phyloP scores from a whole-genome alignment of 2,888 invertebrate genomes.

The Lordiphosa fenestrarum region DNA sequence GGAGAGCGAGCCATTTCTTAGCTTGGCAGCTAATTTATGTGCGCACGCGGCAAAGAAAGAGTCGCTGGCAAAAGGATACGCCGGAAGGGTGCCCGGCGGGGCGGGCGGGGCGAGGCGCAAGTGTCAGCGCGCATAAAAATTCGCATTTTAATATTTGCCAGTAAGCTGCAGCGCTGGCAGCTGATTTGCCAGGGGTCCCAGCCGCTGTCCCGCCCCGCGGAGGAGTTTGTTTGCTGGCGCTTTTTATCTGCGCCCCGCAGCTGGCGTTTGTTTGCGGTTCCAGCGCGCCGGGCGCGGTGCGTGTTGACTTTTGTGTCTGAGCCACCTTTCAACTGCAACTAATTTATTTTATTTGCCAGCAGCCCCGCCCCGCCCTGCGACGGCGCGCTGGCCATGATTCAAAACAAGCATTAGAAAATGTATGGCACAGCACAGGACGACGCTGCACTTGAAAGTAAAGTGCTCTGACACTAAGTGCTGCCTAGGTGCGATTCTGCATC shows the following conservation, averaged over 20 bases:
- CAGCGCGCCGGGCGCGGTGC: constrained; percentile 57
- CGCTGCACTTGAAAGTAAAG: constrained; percentile 56
- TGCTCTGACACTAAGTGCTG: constrained; percentile 41
- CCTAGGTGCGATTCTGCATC: constrained; percentile 34
- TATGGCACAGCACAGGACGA: constrained; percentile 46
- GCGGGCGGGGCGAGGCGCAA: constrained; percentile 37
- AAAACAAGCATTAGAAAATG: constrained; percentile 72
- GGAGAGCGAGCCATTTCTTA: constrained; percentile 57
- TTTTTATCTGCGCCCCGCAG: constrained; percentile 69
- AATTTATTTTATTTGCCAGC: constrained; percentile 73
- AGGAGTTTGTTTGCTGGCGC: constrained; percentile 58
- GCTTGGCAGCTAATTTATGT: constrained; percentile 74
- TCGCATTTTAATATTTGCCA: constrained; percentile 75
- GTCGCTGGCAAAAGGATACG: constrained; percentile 51
- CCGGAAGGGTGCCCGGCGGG: constrained; percentile 13
- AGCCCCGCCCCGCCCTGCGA: constrained; percentile 7
- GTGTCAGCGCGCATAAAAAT: constrained; percentile 75
- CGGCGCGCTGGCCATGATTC: constrained; percentile 56
- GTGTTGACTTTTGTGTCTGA: constrained; percentile 73
- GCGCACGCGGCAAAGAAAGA: constrained; percentile 66
- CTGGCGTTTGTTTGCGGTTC: constrained; percentile 75
- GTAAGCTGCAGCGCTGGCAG: constrained; percentile 66
- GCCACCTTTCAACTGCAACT: constrained; percentile 74
- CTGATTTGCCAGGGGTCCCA: constrained; percentile 57
- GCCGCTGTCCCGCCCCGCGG: constrained; percentile 5